Evolutionary conservation across 2,797 vertebrate genomes (phyloP).

Genomic region (Gymnothorax reevesii): DNA sequence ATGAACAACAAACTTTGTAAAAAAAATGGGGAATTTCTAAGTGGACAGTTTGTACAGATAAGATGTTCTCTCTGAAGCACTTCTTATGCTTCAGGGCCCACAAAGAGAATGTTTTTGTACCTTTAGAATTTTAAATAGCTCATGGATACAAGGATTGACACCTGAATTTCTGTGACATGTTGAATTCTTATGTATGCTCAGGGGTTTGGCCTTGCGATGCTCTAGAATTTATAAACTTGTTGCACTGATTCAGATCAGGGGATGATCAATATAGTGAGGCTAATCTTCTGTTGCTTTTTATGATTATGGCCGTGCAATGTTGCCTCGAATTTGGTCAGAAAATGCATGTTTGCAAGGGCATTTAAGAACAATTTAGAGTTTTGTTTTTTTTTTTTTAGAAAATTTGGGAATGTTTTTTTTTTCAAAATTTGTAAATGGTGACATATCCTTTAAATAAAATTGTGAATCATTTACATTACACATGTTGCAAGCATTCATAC

Average conservation of each 20-base stretch:
- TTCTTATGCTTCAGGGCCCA: not conserved
- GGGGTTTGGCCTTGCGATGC: not conserved
- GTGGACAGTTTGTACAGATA: not conserved
- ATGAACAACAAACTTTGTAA: not conserved
- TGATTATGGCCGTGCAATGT: too few species aligned
- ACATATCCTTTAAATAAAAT: not conserved
- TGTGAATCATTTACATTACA: not conserved
- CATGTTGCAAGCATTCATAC: not conserved
- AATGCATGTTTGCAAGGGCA: too few species aligned
- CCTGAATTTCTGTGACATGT: not conserved
- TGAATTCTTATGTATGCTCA: not conserved
- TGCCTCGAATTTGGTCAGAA: too few species aligned
- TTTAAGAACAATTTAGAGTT: too few species aligned
- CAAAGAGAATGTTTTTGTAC: not conserved
- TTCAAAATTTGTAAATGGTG: not conserved
- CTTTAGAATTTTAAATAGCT: not conserved
- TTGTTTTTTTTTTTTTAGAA: too few species aligned
- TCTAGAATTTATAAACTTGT: not conserved
- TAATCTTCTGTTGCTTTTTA: not conserved
- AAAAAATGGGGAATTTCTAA: not conserved
- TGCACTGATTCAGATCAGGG: not conserved
- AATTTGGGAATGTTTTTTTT: too few species aligned
- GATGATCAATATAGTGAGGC: not conserved
- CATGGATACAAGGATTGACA: not conserved
- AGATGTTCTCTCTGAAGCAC: not conserved